Evolutionary conservation across 2,113 vertebrate species (phyloP), one percentile per base, ranked within the genome.

Genomic region (Pelusios castaneus): DNA sequence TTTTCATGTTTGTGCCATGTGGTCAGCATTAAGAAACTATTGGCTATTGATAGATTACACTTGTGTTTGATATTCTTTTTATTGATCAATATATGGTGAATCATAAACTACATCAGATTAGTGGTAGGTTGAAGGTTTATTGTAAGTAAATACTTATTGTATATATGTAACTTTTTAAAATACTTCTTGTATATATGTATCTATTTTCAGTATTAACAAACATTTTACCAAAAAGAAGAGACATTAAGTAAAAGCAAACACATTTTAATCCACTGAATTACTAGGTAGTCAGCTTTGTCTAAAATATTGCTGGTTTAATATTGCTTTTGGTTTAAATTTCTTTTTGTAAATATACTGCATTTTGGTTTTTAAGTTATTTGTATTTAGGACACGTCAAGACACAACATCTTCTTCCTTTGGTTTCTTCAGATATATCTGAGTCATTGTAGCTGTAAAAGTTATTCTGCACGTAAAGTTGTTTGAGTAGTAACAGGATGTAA

Each of bases 161-260:
- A 51, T 27, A 63, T 12, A 17, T 49, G 73, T 75, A 47, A 6
- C 10, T 6, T 6, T 47, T 47, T 47, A 8, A 60, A 8, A 1
- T 92, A 9, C 89, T 89, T 90, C 13, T 52, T 41, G 82, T 27
- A 51, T 27, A 63, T 12, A 17, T 49, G 80, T 77, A 70, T 70
- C 19, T n/a, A 10, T 87, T 93, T 94, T 82, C 87, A 91, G 25
- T 12, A 80, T 77, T 38, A 82, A 95, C 76, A 94, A 92, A 52
- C 52, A 73, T 19, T 93, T 84, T 38, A 38, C 38, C 76, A 8
- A 16, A 45, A 80, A 51, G 93, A 84, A 89, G 78, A 87, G 52
- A 9, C 0, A 31, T 82, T 91, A 45, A 81, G 81, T 89, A 12
- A 77, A 93, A 82, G 31, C 38, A 82, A 31, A 73, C 0, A 27